Conservation (phyloP, 1,140 invertebrate species). For the Eriocheir sinensis region DNA sequence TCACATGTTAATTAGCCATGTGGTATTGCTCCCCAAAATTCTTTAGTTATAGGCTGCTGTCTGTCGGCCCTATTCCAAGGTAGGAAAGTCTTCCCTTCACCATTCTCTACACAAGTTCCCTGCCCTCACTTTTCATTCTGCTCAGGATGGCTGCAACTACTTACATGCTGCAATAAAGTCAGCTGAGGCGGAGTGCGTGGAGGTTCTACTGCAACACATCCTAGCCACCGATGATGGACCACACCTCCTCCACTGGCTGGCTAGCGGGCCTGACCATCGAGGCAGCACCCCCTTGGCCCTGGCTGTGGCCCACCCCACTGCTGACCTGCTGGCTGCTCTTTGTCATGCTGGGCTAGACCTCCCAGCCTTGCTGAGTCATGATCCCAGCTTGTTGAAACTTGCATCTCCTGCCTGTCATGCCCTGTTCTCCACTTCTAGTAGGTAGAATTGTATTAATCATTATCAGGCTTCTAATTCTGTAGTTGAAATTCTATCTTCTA, state of each 20-base stretch:
- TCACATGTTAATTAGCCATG: neutral
- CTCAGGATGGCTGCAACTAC: constrained; percentile 76
- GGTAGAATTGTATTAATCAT: constrained; percentile 41
- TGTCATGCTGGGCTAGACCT: constrained; percentile 65
- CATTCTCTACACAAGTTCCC: neutral
- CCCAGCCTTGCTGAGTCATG: constrained; percentile 57
- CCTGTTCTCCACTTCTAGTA: constrained; percentile 59
- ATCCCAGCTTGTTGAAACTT: constrained; percentile 52
- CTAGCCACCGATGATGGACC: constrained; percentile 52
- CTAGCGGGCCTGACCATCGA: constrained; percentile 65
- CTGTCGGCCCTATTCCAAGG: no score
- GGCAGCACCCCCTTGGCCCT: constrained; percentile 68
- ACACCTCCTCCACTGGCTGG: constrained; percentile 70
- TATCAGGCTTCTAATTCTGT: neutral
- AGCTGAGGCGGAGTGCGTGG: constrained; percentile 72
- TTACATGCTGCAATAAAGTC: constrained; percentile 77
- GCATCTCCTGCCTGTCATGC: constrained; percentile 58
- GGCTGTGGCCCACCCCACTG: constrained; percentile 53
- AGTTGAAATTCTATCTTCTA: neutral
- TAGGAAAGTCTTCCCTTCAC: neutral
- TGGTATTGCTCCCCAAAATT: neutral
- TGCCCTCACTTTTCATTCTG: neutral
- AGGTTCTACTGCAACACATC: constrained; percentile 67
- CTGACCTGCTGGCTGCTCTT: constrained; percentile 56
- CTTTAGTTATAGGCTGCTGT: no score